Conservation (phyloP, 2,113 vertebrate species). For the Ameiurus melas region DNA sequence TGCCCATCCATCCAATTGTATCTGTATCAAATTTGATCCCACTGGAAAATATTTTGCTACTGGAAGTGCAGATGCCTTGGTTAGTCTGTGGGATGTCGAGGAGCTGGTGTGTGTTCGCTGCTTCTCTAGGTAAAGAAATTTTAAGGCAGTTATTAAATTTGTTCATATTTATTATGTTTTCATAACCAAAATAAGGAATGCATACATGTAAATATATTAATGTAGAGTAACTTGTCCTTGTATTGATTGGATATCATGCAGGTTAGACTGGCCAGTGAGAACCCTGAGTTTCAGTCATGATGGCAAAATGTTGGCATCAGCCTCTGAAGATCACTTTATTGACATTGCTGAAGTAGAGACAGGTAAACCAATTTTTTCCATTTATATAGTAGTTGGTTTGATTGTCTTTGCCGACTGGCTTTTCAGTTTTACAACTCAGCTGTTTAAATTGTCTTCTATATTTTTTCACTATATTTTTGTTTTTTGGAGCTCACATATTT, state of each 20-base stretch:
- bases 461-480: not conserved
- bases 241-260: slow-evolving; percentile 53
- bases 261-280: slow-evolving; percentile 95
- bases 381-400: not conserved
- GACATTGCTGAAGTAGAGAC: slow-evolving; percentile 97
- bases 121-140: slow-evolving; percentile 85
- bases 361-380: slow-evolving; percentile 72
- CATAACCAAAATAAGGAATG: not conserved
- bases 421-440: not conserved
- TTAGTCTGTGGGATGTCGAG: slow-evolving; percentile 96
- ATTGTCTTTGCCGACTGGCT: not conserved
- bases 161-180: not conserved
- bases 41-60: slow-evolving; percentile 97
- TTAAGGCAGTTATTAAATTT: not conserved
- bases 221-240: not conserved
- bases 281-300: slow-evolving; percentile 97
- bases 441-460: not conserved
- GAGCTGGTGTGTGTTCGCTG: slow-evolving; percentile 96
- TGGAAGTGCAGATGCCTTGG: slow-evolving; percentile 91
- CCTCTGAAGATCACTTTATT: slow-evolving; percentile 97
- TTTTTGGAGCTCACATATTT: not conserved
- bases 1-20: slow-evolving; percentile 97
- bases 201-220: not conserved
- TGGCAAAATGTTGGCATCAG: slow-evolving; percentile 95
- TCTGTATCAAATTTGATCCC: slow-evolving; percentile 98